These are phyloP conservation scores for Lysandra bellargus DNA, from an alignment of 2,888 invertebrate genomes.

Conservation along the genomic window DNA sequence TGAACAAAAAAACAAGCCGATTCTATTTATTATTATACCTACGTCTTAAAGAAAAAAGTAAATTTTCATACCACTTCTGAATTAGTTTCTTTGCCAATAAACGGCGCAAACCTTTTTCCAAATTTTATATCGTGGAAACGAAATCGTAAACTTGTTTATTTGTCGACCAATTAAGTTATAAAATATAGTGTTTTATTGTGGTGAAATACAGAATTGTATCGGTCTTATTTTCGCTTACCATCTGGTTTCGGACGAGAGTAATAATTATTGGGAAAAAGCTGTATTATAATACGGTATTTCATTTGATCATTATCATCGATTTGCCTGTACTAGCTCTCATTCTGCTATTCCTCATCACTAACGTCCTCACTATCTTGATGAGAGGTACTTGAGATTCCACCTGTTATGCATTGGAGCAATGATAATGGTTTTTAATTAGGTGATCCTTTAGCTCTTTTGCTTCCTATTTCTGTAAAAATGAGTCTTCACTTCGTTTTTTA, in stretches of 20 bases:
- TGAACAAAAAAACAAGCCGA: not conserved
- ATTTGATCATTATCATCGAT: not conserved
- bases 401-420: no score
- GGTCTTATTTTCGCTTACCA: not conserved
- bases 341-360: not conserved
- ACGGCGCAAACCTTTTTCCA: not conserved
- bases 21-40: not conserved
- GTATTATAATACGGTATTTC: not conserved
- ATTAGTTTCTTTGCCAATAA: not conserved
- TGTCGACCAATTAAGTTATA: slow-evolving; percentile 31
- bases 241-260: not conserved
- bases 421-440: no score
- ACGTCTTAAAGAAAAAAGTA: not conserved
- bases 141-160: slow-evolving; percentile 29
- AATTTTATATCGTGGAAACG: not conserved
- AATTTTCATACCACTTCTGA: not conserved
- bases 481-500: no score
- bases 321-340: not conserved
- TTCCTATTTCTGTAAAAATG: no score
- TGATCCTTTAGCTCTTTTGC: no score
- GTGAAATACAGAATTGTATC: not conserved
- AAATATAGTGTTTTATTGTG: slow-evolving; percentile 23
- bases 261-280: not conserved
- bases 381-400: no score
- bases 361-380: no score